Base-by-base conservation (phyloP, 1,140 invertebrate species). In the Leptopilina clavipes region DNA sequence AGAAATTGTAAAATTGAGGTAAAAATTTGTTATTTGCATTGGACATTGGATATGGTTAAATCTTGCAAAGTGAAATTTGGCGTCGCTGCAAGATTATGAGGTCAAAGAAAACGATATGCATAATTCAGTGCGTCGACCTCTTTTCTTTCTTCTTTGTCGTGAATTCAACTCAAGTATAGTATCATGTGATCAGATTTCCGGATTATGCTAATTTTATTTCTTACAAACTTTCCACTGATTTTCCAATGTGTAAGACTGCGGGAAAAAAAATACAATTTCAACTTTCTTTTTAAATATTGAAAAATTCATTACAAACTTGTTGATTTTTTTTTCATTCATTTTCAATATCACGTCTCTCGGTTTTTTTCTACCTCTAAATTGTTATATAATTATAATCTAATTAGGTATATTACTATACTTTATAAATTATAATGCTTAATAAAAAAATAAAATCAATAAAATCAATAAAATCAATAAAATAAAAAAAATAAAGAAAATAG, bases 81-180 rank as follows among this genome's bases (percentile, higher is more conserved):
- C 37, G 59, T 43, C 56, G 22, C 31, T 18, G 79, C 72, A 76
- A 76, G 73, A 72, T 72, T 19, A 54, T 10, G 22, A 45, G 72
- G 76, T 76, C 75, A 81, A 81, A 76, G 48, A 76, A 81, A 77
- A 76, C 74, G 73, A 70, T 70, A 75, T 76, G 73, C 77, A 78
- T 77, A 73, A 81, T 81, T 78, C 74, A 79, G 71, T 45, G 73
- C 71, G 70, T 18, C 73, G 48, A 72, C 74, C 52, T 76, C 73
- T 76, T 59, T 48, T 76, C 8, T 65, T 81, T 75, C 75, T 72
- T 76, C 71, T 65, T 72, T 25, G 59, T n/a, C 43, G 40, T 54
- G 76, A 82, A 80, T 80, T 77, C 54, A 80, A 71, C 75, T 78
- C 48, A 80, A 75, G 70, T 79, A 22, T 65, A 65, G 25, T 52